Base-by-base conservation (phyloP, 2,797 vertebrate species). In the Loris lydekkerianus region DNA sequence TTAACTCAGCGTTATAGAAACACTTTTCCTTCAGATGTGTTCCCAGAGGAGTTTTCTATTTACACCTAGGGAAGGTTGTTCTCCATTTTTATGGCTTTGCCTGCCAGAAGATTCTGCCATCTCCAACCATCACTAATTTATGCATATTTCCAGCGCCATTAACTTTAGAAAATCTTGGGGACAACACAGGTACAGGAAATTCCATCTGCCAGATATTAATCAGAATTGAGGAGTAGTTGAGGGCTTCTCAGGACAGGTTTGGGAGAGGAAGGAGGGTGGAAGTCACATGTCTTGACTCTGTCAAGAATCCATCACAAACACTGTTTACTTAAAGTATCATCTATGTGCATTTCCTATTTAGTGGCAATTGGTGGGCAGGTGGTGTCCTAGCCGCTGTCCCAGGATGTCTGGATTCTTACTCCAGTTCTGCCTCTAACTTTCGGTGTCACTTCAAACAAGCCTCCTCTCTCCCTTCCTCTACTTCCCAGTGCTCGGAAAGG, bases 1-100 rank as follows among this genome's bases (percentile, higher is more conserved):
- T 98, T 98, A 98, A 97, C 95, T 97, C 96, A 83, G 93, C 97
- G 96, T 97, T 98, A 98, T 97, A 97, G 97, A 98, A 98, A 94
- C 93, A 97, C 88, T 98, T 97, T 98, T 98, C 97, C 90, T 97
- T 97, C 86, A 97, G 97, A 93, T 96, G 97, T 84, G 81, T 97
- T 98, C 97, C 98, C 97, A 97, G 96, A 97, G 96, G 97, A 97
- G 94, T 97, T 98, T 98, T 97, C 97, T 97, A 98, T 98, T 98
- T 98, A 97, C 91, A 98, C 95, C 94, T 92, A 97, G 96, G 96
- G 96, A 97, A 95, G 96, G 96, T 95, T 97, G 95, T 97, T 98
- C 97, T 98, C 80, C 83, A 96, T 97, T 97, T 97, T 98, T 98
- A 98, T 96, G 95, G 87, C 94, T 98, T 97, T 96, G 96, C 86